Evolutionary conservation across 2,113 vertebrate species (phyloP).

Genomic region (Larimichthys crocea): DNA sequence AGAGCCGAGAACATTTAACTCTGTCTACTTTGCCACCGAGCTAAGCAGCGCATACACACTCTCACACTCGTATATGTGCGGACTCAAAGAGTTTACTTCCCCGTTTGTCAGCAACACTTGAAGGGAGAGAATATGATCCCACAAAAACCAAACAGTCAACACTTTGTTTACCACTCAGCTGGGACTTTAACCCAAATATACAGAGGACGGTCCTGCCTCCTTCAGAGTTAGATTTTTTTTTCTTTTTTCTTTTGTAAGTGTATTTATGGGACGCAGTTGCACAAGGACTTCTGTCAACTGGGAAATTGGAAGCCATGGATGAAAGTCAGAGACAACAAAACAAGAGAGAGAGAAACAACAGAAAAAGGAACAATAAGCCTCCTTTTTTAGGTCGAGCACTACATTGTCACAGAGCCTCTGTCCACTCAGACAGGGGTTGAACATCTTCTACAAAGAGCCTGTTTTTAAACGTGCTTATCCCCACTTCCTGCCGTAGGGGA

Average conservation of each 20-base stretch:
- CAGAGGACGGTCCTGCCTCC: conserved; percentile 47
- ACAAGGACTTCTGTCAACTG: conserved; percentile 59
- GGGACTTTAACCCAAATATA: conserved; percentile 65
- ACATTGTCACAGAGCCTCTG: conserved; percentile 43
- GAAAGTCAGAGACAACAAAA: conserved; percentile 27
- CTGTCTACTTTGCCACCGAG: conserved; percentile 41
- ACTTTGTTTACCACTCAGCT: conserved; percentile 65
- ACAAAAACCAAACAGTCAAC: conserved; percentile 55
- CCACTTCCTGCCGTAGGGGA: conserved; percentile 43
- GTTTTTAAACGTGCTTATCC: conserved; percentile 22
- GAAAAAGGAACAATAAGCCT: conserved; percentile 22
- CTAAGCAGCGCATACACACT: conserved; percentile 47
- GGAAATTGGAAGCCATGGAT: conserved; percentile 66
- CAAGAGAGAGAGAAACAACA: conserved; percentile 12
- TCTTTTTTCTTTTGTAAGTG: conserved; percentile 19
- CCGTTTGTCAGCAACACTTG: conserved; percentile 37
- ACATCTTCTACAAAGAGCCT: conserved; percentile 24
- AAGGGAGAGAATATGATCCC: conserved; percentile 32
- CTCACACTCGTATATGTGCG: conserved; percentile 4
- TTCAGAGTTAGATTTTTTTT: conserved; percentile 23
- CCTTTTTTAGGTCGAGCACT: conserved; percentile 23
- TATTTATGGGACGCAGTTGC: conserved; percentile 66
- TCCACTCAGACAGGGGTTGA: conserved; percentile 12
- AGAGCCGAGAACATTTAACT: conserved; percentile 24
- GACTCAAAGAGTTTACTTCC: conserved; percentile 38